These are phyloP conservation scores for Stomatorhinus walkeri DNA, from an alignment of 2,797 vertebrate species.

Conservation along the genomic window DNA sequence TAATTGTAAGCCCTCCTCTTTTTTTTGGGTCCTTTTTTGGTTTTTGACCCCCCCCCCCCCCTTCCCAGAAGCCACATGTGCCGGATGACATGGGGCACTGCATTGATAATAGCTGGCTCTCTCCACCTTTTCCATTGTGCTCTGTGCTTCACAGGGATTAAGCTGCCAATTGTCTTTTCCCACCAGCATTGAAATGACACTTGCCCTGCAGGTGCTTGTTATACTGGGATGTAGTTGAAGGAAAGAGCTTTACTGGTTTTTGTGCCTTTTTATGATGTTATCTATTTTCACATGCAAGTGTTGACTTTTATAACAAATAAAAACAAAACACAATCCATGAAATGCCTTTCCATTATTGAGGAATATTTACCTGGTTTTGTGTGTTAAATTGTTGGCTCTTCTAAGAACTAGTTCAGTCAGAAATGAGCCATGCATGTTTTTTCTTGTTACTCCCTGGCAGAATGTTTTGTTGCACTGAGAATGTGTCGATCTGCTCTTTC, in stretches of 20 bases:
- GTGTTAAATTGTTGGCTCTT: background rate
- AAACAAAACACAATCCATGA: background rate
- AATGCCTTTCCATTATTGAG: background rate
- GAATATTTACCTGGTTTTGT: background rate
- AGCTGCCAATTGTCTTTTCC: slow-evolving; percentile 16
- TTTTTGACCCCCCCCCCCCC: background rate
- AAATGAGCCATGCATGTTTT: background rate
- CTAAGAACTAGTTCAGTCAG: background rate
- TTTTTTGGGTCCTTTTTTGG: background rate
- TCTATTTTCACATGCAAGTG: slow-evolving; percentile 11
- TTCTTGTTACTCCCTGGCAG: background rate
- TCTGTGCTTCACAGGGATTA: background rate
- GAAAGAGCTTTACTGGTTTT: slow-evolving; percentile 14
- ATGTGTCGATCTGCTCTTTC: background rate
- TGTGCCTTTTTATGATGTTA: slow-evolving; percentile 17
- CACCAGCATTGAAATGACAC: slow-evolving; percentile 2
- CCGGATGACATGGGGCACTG: background rate
- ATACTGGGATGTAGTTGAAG: background rate
- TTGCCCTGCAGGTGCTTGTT: background rate
- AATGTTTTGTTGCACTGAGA: background rate
- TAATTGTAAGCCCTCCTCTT: background rate
- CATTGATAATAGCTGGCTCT: background rate
- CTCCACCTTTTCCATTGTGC: background rate
- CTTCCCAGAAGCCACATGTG: slow-evolving; percentile 2
- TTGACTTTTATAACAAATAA: slow-evolving; percentile 14